Evolutionary conservation across 2,113 vertebrate species (phyloP), one percentile per base, ranked within the genome.

Genomic region (Spea bombifrons): DNA sequence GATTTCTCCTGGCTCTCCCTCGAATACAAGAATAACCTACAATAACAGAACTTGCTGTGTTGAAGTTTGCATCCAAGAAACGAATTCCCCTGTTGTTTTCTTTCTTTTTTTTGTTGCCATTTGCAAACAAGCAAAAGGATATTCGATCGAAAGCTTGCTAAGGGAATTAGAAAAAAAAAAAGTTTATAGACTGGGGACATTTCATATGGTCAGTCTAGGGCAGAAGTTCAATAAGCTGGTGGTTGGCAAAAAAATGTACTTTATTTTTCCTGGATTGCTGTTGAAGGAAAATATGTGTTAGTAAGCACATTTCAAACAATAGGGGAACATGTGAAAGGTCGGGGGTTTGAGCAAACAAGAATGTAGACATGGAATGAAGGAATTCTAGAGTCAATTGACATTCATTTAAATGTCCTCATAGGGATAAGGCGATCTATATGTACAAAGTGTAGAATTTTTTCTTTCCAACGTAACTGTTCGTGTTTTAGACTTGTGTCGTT

Each of bases 241-340:
- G 84, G 87, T 86, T 88, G 81, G 84, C 6, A 52, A 84, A 55
- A 75, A 83, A 86, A 86, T 83, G 84, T 86, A 83, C 85, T 84
- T 86, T 88, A 84, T 87, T 88, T 87, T 82, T 86, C 86, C 84
- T 87, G 86, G 85, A 86, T 84, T 83, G 30, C 30, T 2, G 83
- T 83, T 82, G 84, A 86, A 85, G 81, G 82, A 83, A 87, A 87
- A 86, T 86, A 86, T 84, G 87, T 86, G 85, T 84, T 81, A 85
- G 84, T 83, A 88, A 86, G 87, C 87, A 81, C 75, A 86, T 86
- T 87, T 85, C 81, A 73, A 83, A 84, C 79, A 81, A 76, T 83
- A 78, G 83, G 79, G 73, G 81, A 63, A 75, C 79, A 67, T 15
- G 68, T 81, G 73, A 15, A 82, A 64, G 82, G 82, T 86, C 84